Conservation (phyloP, 1,140 invertebrate genomes). For the Agrypnia vestita region DNA sequence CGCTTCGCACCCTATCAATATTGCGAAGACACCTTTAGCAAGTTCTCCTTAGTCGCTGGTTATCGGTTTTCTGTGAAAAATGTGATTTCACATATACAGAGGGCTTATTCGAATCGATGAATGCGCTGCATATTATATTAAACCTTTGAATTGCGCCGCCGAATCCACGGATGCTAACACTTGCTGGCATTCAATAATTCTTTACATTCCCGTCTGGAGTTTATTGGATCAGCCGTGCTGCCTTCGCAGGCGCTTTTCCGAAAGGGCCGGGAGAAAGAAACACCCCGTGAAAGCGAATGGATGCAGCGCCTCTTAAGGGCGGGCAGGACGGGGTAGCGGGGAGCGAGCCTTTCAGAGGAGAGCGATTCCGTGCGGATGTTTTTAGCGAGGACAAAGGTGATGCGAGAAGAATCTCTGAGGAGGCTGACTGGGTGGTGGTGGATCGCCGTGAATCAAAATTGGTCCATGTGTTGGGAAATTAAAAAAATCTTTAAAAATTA, state of each 20-base stretch:
- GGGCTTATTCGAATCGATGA: neutral
- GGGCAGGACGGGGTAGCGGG: neutral
- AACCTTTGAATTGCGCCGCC: slow-evolving; percentile 1
- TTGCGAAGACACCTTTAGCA: no score
- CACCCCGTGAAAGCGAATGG: slow-evolving; percentile 31
- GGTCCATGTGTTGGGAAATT: no score
- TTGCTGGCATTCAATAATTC: slow-evolving; percentile 37
- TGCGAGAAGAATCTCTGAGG: neutral
- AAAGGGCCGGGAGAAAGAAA: slow-evolving; percentile 20
- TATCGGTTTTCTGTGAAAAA: neutral
- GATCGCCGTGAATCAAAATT: no score
- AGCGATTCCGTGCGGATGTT: neutral
- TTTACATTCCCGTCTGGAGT: slow-evolving; percentile 10
- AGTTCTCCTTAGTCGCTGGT: no score
- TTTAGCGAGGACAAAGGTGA: slow-evolving; percentile 26
- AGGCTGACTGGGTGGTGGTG: no score
- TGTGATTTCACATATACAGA: neutral
- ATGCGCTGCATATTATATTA: neutral
- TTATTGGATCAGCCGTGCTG: slow-evolving; percentile 27
- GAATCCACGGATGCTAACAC: neutral
- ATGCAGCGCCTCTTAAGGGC: slow-evolving; percentile 13
- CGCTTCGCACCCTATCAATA: no score
- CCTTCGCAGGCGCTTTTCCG: slow-evolving; percentile 24
- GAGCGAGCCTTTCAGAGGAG: slow-evolving; percentile 8
- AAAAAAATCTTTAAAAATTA: no score